A percentile compares a stretch with the other conserved stretches of the same genome.
phyloP scores from a whole-genome alignment of 2,113 vertebrate species.

The Panurus biarmicus region DNA sequence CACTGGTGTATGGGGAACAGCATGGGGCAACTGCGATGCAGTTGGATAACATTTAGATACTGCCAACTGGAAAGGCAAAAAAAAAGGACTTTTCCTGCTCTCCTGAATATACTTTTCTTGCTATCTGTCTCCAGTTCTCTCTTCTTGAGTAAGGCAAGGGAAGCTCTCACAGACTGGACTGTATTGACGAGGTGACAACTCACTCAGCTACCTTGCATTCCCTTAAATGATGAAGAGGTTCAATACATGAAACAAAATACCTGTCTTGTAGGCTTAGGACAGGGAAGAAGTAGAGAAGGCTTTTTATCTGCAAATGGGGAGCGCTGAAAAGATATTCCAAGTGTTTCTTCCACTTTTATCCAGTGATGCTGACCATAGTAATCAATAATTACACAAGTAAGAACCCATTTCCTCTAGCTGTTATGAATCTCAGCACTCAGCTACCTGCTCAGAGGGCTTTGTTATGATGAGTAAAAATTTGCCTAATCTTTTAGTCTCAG shows the following conservation, averaged over 20 bases:
- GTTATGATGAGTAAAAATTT: neutral
- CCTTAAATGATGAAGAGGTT: conserved; percentile 40
- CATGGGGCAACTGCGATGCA: neutral
- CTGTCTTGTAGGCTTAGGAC: neutral
- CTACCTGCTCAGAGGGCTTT: neutral
- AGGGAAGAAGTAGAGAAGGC: neutral
- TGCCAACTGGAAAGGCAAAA: neutral
- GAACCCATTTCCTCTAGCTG: neutral
- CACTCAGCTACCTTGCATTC: neutral
- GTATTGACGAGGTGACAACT: neutral
- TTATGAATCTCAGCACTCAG: neutral
- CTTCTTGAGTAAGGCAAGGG: neutral
- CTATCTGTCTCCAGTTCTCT: neutral
- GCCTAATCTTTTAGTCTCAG: neutral
- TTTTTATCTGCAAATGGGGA: neutral
- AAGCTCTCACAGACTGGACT: neutral
- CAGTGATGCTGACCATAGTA: neutral
- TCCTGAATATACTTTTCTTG: neutral
- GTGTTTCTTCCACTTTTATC: neutral
- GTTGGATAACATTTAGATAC: neutral
- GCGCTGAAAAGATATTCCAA: neutral
- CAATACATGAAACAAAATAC: neutral
- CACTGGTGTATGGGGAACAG: neutral
- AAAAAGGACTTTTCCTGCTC: neutral
- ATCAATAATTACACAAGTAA: neutral